These are phyloP conservation scores for Poecilia velifera DNA, from an alignment of 2,797 vertebrate species.

Conservation along the genomic window DNA sequence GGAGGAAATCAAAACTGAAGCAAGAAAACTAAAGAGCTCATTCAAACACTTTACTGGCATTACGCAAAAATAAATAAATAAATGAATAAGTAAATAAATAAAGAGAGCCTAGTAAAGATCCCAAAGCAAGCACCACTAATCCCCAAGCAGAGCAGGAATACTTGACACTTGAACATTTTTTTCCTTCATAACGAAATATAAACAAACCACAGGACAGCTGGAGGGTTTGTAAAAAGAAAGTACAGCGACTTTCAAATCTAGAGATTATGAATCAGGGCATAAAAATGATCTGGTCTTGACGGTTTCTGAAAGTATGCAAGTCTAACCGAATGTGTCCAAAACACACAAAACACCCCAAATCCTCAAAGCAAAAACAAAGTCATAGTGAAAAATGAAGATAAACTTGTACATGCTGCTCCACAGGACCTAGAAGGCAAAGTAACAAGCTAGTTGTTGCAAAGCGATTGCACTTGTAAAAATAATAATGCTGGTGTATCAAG, in stretches of 20 bases:
- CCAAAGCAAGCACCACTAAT: conserved; percentile 76
- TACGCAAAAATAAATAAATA: conserved; percentile 57
- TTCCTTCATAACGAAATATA: background rate
- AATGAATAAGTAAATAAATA: too few species aligned
- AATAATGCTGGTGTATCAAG: background rate
- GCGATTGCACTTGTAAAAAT: background rate
- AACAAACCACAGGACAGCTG: background rate
- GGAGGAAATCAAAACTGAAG: conserved; percentile 70
- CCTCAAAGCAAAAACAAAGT: background rate
- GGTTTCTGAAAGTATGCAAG: background rate
- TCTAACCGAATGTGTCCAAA: background rate
- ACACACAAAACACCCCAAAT: background rate
- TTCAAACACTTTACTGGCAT: conserved; percentile 57
- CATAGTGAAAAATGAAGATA: background rate
- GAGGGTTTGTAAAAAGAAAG: background rate
- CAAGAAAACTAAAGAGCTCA: conserved; percentile 81
- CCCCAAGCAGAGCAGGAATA: conserved; percentile 67
- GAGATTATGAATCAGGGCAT: background rate
- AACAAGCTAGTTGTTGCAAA: background rate
- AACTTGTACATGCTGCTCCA: background rate
- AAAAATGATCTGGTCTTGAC: background rate
- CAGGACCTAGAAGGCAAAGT: background rate
- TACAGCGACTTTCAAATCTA: background rate
- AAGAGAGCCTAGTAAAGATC: conserved; percentile 51
- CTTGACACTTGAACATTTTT: conserved; percentile 10